Conservation (phyloP, 2,797 vertebrate genomes). For the Pelodytes ibericus region DNA sequence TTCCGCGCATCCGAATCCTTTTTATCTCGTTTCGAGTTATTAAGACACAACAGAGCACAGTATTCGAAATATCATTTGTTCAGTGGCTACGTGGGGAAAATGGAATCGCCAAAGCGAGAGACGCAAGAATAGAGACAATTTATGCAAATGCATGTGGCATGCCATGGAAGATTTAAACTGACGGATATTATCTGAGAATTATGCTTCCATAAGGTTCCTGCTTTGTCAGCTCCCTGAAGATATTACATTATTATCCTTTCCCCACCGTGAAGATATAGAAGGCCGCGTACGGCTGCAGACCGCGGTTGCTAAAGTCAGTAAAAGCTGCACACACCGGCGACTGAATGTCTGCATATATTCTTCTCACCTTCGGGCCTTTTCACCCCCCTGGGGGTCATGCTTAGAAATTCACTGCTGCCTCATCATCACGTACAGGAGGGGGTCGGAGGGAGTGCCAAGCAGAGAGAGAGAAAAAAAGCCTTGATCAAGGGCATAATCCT, state of each 20-base stretch:
- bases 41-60: neutral
- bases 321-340: neutral
- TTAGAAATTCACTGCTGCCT: neutral
- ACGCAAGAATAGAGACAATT: neutral
- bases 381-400: neutral
- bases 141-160: neutral
- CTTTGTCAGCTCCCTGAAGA: neutral
- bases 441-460: no score
- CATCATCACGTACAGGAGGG: no score
- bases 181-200: neutral
- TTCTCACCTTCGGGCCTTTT: neutral
- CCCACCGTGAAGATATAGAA: neutral
- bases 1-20: neutral
- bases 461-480: neutral
- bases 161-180: neutral
- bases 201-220: neutral
- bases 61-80: neutral
- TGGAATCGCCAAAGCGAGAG: neutral
- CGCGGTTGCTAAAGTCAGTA: neutral
- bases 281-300: neutral
- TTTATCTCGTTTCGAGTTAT: neutral
- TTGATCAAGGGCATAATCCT: slow-evolving; percentile 33
- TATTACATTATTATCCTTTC: neutral
- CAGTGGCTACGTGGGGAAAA: neutral
- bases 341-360: neutral